phyloP scores from a whole-genome alignment of 2,888 invertebrate species.

The Drosophila pseudotalamancana region DNA sequence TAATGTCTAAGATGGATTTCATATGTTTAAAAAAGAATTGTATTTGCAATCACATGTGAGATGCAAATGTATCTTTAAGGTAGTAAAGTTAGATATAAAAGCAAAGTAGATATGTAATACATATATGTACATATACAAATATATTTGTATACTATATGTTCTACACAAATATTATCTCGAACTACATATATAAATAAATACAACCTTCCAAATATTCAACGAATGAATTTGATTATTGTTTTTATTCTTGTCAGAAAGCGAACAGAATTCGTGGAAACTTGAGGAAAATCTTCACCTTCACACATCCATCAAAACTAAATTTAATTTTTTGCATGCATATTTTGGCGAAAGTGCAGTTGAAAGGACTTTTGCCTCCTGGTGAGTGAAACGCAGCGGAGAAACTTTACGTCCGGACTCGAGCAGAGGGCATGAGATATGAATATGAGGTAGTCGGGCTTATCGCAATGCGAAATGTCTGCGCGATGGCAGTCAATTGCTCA shows the following conservation, averaged over 20 bases:
- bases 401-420: slow-evolving; percentile 48
- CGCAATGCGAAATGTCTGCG: slow-evolving; percentile 24
- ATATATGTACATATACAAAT: no score
- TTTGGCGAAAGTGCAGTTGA: slow-evolving; percentile 37
- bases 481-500: slow-evolving; percentile 72
- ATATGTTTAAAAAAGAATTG: no score
- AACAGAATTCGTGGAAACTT: neutral
- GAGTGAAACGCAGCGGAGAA: slow-evolving; percentile 33
- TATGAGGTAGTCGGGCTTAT: slow-evolving; percentile 30
- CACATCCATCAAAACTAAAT: slow-evolving; percentile 13
- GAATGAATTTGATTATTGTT: neutral
- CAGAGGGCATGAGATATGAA: slow-evolving; percentile 53
- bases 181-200: no score
- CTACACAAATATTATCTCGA: no score
- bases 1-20: no score
- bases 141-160: no score
- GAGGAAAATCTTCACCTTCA: neutral
- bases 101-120: no score
- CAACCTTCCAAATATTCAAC: no score
- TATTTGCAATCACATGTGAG: neutral
- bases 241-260: neutral
- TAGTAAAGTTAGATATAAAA: no score
- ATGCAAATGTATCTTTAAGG: neutral
- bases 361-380: slow-evolving; percentile 11
- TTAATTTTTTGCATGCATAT: slow-evolving; percentile 7